Percentiles rank a stretch among this genome's conserved stretches.
Evolutionary conservation across 1,140 invertebrate species (phyloP).

Genomic region (Lordiphosa mommai): DNA sequence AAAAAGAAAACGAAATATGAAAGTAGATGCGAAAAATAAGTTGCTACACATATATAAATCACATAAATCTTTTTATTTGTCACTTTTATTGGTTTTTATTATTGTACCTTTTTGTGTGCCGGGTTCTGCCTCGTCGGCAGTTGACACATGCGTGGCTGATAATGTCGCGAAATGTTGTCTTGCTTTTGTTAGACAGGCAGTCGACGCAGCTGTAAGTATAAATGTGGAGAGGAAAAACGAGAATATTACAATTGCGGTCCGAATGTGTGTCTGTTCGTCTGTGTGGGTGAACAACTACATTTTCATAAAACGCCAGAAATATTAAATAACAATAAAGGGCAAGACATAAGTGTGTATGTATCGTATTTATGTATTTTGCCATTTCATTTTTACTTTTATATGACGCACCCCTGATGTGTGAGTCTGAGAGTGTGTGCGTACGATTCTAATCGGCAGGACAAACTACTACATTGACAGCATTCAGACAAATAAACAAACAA

Average conservation of each 20-base stretch:
- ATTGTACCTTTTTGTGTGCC: constrained; percentile 62
- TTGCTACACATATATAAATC: constrained; percentile 43
- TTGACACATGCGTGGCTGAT: constrained; percentile 72
- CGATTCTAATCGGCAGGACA: constrained; percentile 61
- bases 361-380: constrained; percentile 64
- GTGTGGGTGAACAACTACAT: constrained; percentile 48
- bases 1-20: constrained; percentile 15
- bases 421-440: constrained; percentile 10
- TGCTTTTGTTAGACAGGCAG: constrained; percentile 28
- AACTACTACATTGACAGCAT: constrained; percentile 50
- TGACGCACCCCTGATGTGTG: constrained; percentile 25
- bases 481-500: constrained; percentile 38
- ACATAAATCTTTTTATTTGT: constrained; percentile 77
- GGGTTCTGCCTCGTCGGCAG: constrained; percentile 22
- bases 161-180: constrained; percentile 52
- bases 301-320: constrained; percentile 66
- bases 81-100: constrained; percentile 77
- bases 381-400: constrained; percentile 54
- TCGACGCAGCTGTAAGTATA: constrained; percentile 36
- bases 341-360: constrained; percentile 34
- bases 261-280: constrained; percentile 1
- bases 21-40: constrained; percentile 38
- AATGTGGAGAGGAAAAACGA: background rate
- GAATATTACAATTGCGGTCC: constrained; percentile 43
- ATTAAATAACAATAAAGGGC: constrained; percentile 71